Percentiles rank a stretch among this genome's conserved stretches.
These are phyloP conservation scores for Chondrosia reniformis DNA, from an alignment of 37 sponge, comb jelly and placozoan species.

Conservation along the genomic window DNA sequence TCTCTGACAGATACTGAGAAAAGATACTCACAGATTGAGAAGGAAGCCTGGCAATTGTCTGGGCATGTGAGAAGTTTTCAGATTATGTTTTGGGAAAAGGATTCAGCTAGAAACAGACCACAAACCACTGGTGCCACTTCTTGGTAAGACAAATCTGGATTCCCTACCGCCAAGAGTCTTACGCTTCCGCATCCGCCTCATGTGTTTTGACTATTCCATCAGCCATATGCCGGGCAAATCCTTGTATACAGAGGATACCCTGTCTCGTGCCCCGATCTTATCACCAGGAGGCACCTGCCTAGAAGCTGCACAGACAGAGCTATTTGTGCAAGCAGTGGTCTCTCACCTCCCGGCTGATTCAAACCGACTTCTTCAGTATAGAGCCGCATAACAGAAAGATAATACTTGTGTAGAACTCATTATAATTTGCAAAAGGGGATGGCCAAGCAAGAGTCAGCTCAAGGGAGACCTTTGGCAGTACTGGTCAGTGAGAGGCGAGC, in stretches of 20 bases:
- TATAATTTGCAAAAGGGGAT: not conserved
- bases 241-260: constrained; percentile 27
- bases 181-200: constrained; percentile 21
- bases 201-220: constrained; percentile 28
- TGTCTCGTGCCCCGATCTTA: constrained; percentile 23
- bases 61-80: constrained; percentile 22
- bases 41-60: constrained; percentile 12
- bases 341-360: not conserved
- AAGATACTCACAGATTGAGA: not conserved
- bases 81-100: constrained; percentile 25
- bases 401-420: not conserved
- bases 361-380: constrained; percentile 12
- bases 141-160: constrained; percentile 26
- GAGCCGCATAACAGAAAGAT: not conserved
- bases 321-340: not conserved
- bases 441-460: constrained; percentile 1
- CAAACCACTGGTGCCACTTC: constrained; percentile 46
- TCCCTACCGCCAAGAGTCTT: constrained; percentile 29
- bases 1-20: not conserved
- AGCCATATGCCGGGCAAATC: constrained; percentile 38
- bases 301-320: not conserved
- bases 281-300: not conserved
- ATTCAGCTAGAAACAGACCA: constrained; percentile 40
- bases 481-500: constrained; percentile 21
- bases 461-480: constrained; percentile 19